Base-by-base conservation (phyloP, 2,888 invertebrate species). In the Bombylius major region DNA sequence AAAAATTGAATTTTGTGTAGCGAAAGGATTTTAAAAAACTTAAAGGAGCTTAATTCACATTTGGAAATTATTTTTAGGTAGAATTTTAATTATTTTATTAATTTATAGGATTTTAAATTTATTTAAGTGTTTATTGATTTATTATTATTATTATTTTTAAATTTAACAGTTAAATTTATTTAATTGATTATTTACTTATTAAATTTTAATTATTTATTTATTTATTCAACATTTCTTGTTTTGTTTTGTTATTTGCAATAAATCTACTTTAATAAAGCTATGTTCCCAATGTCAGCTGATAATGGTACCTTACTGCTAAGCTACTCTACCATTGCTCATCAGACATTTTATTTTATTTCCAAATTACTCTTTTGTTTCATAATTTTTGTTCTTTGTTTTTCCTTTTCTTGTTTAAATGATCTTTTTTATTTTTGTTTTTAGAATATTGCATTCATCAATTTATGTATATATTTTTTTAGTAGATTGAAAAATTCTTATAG, bases 261-360 rank as follows among this genome's bases (percentile, higher is more conserved):
- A 58, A 53, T 58, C 59, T 61, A 61, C 65, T 65, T 78, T 80
- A 73, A 81, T 82, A 82, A 82, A 82, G 82, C 82, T 82, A 80
- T 81, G 79, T 78, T 77, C 81, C 82, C 80, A 75, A 79, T 73
- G 71, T 76, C 75, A 76, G 76, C 76, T 75, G 75, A 75, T 74
- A 73, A 69, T 74, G 73, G 74, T 72, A 73, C 74, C 74, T 70
- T 72, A 73, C 71, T 69, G 71, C 73, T 74, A 74, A 74, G 73
- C 69, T 63, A 66, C 68, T 69, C 72, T 72, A 73, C 72, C 73
- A 73, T 69, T 74, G 73, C 73, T 68, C 70, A 51, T 45, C 46
- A 51, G n/a, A 51, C 11, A 49, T 49, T 50, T 34, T 36, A 8
- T 36, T 6, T 36, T 36, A 9, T 36, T 36, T 8, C 3, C 23